A percentile compares a stretch with the other conserved stretches of the same genome.
Evolutionary conservation across 2,113 vertebrate genomes (phyloP).

Genomic region (Hippopotamus amphibius): DNA sequence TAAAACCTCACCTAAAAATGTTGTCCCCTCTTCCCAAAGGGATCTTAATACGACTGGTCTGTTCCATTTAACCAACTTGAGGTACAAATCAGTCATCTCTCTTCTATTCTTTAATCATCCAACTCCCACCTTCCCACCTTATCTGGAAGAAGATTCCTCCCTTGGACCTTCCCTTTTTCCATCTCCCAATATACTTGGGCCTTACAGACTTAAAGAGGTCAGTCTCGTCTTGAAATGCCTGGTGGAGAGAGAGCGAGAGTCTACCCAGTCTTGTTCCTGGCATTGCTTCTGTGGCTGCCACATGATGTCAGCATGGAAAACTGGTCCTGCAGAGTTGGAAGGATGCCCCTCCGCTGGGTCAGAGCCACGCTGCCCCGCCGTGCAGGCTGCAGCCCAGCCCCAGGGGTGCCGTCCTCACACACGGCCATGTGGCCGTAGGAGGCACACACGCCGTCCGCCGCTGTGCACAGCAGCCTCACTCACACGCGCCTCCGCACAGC

Average conservation of each 20-base stretch:
- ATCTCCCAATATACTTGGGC: neutral
- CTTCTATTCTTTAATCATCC: neutral
- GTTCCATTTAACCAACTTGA: neutral
- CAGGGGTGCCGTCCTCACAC: neutral
- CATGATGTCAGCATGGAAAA: neutral
- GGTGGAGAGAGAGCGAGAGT: neutral
- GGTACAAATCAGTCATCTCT: neutral
- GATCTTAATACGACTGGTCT: neutral
- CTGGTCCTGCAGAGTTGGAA: neutral
- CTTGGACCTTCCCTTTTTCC: neutral
- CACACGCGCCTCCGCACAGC: accelerated
- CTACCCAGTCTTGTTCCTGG: no score
- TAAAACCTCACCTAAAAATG: neutral
- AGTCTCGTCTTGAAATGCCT: neutral
- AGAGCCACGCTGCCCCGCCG: no score
- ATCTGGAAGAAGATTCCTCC: neutral
- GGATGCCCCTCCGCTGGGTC: no score
- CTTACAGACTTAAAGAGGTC: neutral
- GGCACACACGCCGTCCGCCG: accelerated
- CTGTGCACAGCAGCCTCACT: accelerated
- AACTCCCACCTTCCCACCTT: neutral
- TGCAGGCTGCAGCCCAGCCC: accelerated
- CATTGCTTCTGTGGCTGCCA: neutral
- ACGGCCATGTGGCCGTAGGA: accelerated
- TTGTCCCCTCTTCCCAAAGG: neutral